A percentile compares a stretch with the other conserved stretches of the same genome.
phyloP scores from a whole-genome alignment of 2,888 invertebrate species.

The Thymelicus lineola region DNA sequence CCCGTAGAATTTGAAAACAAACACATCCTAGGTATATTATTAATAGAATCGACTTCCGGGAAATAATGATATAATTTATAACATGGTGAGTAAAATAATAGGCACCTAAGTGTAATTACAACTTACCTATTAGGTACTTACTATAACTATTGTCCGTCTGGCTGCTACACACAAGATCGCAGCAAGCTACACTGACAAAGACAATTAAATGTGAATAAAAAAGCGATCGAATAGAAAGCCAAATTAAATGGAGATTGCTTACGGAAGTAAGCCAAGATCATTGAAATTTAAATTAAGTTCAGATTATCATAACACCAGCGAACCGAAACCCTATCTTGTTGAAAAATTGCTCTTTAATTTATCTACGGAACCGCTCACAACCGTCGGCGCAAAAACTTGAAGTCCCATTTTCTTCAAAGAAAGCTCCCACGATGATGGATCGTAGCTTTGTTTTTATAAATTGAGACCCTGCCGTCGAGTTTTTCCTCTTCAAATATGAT shows the following conservation, averaged over 20 bases:
- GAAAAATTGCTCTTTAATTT: slow-evolving; percentile 30
- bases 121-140: no score
- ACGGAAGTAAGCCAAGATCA: not conserved
- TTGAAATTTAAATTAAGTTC: slow-evolving; percentile 4
- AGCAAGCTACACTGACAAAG: no score
- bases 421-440: slow-evolving; percentile 37
- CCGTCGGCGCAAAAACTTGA: slow-evolving; percentile 29
- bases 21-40: no score
- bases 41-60: no score
- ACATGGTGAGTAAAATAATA: no score
- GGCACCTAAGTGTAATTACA: no score
- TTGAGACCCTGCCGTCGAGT: slow-evolving; percentile 36
- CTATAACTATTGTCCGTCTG: no score
- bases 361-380: slow-evolving; percentile 32
- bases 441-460: slow-evolving; percentile 39
- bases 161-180: no score
- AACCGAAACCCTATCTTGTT: slow-evolving; percentile 20
- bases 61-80: no score
- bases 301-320: slow-evolving; percentile 15
- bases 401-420: slow-evolving; percentile 33
- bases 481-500: slow-evolving; percentile 35
- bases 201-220: no score
- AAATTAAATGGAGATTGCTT: not conserved
- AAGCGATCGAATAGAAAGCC: no score
- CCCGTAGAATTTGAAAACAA: no score